phyloP scores from a whole-genome alignment of 2,888 invertebrate genomes.

The Platycheirus albimanus region DNA sequence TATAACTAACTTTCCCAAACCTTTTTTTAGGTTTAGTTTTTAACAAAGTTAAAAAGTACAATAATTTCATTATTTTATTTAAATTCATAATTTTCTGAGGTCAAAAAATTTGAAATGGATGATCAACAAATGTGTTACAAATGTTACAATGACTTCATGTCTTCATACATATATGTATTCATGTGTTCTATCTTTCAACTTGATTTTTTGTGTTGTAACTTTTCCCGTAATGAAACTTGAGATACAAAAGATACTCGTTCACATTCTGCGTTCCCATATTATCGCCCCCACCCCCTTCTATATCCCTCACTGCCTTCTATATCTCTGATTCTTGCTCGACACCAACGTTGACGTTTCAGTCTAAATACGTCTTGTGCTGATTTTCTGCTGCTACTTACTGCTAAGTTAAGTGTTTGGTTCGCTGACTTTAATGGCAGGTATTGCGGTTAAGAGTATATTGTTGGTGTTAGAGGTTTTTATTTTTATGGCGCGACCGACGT shows the following conservation, averaged over 20 bases:
- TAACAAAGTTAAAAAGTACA: no score
- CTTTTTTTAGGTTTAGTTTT: no score
- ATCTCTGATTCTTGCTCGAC: constrained; percentile 10
- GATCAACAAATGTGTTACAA: constrained; percentile 10
- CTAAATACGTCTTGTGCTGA: constrained; percentile 54
- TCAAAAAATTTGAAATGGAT: not conserved
- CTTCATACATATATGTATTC: no score
- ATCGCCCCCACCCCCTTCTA: not conserved
- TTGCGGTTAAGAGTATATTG: constrained; percentile 28
- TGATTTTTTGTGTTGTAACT: not conserved
- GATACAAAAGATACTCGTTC: constrained; percentile 17
- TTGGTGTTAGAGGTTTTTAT: constrained; percentile 40
- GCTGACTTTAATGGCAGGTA: constrained; percentile 53
- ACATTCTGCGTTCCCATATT: not conserved
- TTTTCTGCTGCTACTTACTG: constrained; percentile 37
- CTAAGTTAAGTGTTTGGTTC: constrained; percentile 45
- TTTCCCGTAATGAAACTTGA: constrained; percentile 24
- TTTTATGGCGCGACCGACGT: constrained; percentile 62
- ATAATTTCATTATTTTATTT: no score
- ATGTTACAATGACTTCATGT: no score
- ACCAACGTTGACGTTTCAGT: constrained; percentile 50
- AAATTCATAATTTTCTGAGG: no score
- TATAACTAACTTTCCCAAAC: no score
- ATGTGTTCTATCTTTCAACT: not conserved
- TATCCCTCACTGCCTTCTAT: not conserved